phyloP scores from a whole-genome alignment of 2,797 vertebrate genomes.

The Pangasius larnaudii region DNA sequence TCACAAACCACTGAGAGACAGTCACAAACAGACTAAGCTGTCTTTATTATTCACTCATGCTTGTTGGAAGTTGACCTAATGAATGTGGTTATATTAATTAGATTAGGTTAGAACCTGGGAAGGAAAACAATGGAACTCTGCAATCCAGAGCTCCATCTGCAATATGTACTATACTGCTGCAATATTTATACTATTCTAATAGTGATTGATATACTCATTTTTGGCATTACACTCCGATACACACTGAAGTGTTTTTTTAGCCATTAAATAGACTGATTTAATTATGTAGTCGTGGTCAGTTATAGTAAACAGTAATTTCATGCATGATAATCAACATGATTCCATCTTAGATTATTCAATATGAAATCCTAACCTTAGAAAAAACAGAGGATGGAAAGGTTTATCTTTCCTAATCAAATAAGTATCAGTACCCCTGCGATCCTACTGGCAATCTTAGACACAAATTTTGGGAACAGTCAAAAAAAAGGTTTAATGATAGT shows the following conservation, averaged over 20 bases:
- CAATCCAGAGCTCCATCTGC: neutral
- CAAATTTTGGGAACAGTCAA: conserved; percentile 25
- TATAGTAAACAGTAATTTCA: neutral
- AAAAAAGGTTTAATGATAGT: conserved; percentile 55
- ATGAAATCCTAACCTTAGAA: conserved; percentile 18
- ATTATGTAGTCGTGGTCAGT: neutral
- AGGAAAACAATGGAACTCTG: neutral
- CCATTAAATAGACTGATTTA: neutral
- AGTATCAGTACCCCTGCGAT: conserved; percentile 20
- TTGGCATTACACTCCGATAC: neutral
- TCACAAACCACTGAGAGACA: conserved; percentile 38
- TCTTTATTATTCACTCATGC: conserved; percentile 20
- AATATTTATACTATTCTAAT: neutral
- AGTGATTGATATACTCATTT: neutral
- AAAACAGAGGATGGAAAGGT: neutral
- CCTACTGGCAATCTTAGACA: conserved; percentile 27
- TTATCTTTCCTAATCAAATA: conserved; percentile 40
- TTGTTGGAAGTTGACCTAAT: conserved; percentile 26
- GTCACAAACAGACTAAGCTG: conserved; percentile 31
- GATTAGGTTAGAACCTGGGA: neutral
- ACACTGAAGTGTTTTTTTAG: neutral
- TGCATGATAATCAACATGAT: conserved; percentile 10
- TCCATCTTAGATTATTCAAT: conserved; percentile 18
- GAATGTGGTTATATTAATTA: conserved; percentile 20
- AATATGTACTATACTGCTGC: neutral